Conservation (phyloP, 37 sponge, comb jelly and placozoan genomes). For the Agelas oroides region DNA sequence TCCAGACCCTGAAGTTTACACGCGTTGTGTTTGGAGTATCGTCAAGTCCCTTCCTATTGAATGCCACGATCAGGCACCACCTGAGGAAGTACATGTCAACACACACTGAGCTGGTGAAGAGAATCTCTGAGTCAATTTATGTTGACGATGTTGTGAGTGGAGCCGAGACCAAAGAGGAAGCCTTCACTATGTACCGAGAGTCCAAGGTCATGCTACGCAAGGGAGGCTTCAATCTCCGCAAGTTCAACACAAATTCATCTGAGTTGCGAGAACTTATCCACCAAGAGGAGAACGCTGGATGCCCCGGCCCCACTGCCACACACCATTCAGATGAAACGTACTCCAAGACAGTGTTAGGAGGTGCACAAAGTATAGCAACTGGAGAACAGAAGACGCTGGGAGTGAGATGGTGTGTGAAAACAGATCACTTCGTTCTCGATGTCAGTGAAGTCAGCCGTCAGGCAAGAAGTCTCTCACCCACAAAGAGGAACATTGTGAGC, state of each 20-base stretch:
- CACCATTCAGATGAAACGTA: conserved; percentile 5
- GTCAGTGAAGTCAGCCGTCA: not conserved
- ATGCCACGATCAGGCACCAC: conserved; percentile 27
- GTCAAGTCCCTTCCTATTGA: conserved; percentile 26
- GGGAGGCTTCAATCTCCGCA: conserved; percentile 45
- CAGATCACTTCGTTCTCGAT: conserved; percentile 24
- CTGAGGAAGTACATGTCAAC: not conserved
- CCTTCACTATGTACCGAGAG: conserved; percentile 21
- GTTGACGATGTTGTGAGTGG: conserved; percentile 27
- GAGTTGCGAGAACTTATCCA: conserved; percentile 14
- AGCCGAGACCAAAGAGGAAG: conserved; percentile 35
- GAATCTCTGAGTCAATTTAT: conserved; percentile 26
- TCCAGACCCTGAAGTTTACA: conserved; percentile 17
- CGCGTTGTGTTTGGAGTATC: conserved; percentile 15
- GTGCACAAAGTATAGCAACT: not conserved
- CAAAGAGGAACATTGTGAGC: conserved; percentile 37
- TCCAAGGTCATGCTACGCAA: conserved; percentile 24
- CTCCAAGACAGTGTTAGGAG: not conserved
- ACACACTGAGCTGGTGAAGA: conserved; percentile 9
- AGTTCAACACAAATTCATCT: conserved; percentile 25
- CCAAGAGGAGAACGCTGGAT: not conserved
- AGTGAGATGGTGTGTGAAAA: conserved; percentile 24
- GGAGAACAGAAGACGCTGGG: conserved; percentile 42
- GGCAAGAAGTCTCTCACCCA: not conserved
- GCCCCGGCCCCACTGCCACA: not conserved